A percentile compares a stretch with the other conserved stretches of the same genome.
These are phyloP conservation scores for Vireo griseus DNA, from an alignment of 2,797 vertebrate species.

Conservation along the genomic window DNA sequence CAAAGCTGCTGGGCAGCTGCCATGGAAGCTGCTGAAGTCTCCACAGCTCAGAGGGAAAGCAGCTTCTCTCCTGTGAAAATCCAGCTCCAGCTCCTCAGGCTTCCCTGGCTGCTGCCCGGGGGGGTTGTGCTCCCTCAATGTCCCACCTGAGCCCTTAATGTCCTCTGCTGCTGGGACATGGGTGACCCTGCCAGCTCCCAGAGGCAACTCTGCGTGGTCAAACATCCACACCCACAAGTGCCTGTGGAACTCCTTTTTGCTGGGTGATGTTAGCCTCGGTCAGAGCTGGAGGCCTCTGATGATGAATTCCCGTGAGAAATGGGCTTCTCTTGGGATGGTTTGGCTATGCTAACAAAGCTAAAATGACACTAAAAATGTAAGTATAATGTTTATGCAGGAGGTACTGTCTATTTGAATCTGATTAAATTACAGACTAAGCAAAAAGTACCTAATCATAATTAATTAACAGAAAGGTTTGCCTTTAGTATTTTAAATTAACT, in stretches of 20 bases:
- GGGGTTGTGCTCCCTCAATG: background rate
- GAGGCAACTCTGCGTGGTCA: no score
- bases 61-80: background rate
- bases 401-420: background rate
- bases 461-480: background rate
- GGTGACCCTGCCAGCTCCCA: background rate
- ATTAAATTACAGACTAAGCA: background rate
- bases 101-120: background rate
- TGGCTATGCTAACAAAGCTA: background rate
- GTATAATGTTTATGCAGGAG: background rate
- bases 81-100: background rate
- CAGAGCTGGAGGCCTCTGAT: background rate
- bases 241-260: background rate
- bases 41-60: background rate
- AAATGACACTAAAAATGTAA: background rate
- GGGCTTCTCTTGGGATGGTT: background rate
- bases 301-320: background rate
- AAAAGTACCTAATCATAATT: background rate
- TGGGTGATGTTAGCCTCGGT: background rate
- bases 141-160: accelerated
- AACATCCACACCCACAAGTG: no score
- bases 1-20: background rate
- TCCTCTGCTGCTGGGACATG: background rate
- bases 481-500: background rate
- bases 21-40: background rate